Percentiles rank a stretch among this genome's conserved stretches.
phyloP scores from a whole-genome alignment of 64 coral and sea anemone genomes.

The Anthopleura sola region DNA sequence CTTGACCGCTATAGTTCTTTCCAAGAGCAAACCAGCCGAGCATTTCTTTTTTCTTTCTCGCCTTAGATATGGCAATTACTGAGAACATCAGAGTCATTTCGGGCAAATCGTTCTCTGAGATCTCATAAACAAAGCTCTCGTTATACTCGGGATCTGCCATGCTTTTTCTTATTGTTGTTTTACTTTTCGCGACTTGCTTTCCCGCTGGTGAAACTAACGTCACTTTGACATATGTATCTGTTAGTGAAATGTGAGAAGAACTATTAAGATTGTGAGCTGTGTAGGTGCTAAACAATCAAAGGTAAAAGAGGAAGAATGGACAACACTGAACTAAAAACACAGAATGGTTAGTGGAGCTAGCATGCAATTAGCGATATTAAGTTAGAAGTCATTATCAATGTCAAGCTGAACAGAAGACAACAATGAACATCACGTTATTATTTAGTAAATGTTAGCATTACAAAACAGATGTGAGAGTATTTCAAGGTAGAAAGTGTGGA shows the following conservation, averaged over 20 bases:
- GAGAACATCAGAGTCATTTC: conserved; percentile 88
- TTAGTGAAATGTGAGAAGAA: conserved; percentile 53
- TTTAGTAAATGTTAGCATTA: background rate
- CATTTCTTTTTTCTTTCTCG: conserved; percentile 98
- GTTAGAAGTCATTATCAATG: no score
- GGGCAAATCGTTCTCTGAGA: conserved; percentile 94
- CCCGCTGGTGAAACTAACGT: conserved; percentile 92
- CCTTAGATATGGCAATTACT: conserved; percentile 86
- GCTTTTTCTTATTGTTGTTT: conserved; percentile 98
- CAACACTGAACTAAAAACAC: no score
- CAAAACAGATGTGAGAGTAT: background rate
- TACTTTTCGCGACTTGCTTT: conserved; percentile 97
- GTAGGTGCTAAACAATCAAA: background rate
- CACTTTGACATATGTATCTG: conserved; percentile 99
- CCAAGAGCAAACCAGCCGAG: conserved; percentile 96
- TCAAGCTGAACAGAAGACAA: no score
- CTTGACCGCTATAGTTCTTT: conserved; percentile 96
- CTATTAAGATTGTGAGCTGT: background rate
- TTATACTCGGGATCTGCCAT: conserved; percentile 99
- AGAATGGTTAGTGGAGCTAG: background rate
- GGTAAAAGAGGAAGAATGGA: no score
- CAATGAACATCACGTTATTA: background rate
- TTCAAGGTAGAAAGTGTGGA: background rate
- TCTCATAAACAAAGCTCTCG: conserved; percentile 99
- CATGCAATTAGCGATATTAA: background rate